These are phyloP conservation scores for Drosophila vallismaia DNA, from an alignment of 2,888 invertebrate genomes.

Conservation along the genomic window DNA sequence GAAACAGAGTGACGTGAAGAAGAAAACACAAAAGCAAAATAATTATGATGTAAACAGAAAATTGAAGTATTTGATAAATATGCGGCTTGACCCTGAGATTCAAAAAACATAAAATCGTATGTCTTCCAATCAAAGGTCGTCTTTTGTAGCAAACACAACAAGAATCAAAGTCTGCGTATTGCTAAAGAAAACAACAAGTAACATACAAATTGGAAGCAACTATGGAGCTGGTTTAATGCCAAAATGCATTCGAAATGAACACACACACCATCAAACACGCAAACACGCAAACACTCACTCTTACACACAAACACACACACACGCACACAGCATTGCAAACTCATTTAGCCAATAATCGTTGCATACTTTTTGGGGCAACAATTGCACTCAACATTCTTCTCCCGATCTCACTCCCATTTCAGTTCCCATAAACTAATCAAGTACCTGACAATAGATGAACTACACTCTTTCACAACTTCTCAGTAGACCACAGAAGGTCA, in stretches of 20 bases:
- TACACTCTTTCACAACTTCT: slow-evolving; percentile 23
- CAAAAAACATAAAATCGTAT: slow-evolving; percentile 84
- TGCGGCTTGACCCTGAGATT: slow-evolving; percentile 84
- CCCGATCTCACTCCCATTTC: slow-evolving; percentile 7
- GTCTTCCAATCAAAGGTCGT: slow-evolving; percentile 84
- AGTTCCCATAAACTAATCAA: slow-evolving; percentile 59
- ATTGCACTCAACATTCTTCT: slow-evolving; percentile 6
- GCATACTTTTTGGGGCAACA: slow-evolving; percentile 42
- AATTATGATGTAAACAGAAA: slow-evolving; percentile 61
- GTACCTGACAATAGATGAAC: slow-evolving; percentile 77
- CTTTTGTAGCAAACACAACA: slow-evolving; percentile 81
- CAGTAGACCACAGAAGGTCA: slow-evolving; percentile 6
- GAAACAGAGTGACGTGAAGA: slow-evolving; percentile 44
- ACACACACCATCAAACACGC: slow-evolving; percentile 14
- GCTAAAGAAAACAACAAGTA: slow-evolving; percentile 57
- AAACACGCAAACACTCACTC: slow-evolving; percentile 10
- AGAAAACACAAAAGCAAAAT: slow-evolving; percentile 26
- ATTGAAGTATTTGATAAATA: slow-evolving; percentile 60
- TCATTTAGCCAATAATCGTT: slow-evolving; percentile 35
- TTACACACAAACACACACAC: no score
- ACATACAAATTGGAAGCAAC: slow-evolving; percentile 62
- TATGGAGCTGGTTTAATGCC: slow-evolving; percentile 50
- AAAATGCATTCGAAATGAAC: slow-evolving; percentile 28
- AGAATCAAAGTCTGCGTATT: slow-evolving; percentile 80
- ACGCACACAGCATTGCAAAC: slow-evolving; percentile 47